A percentile compares a stretch with the other conserved stretches of the same genome.
Evolutionary conservation across 2,888 invertebrate genomes (phyloP).

Genomic region (Ptychoptera contaminata): DNA sequence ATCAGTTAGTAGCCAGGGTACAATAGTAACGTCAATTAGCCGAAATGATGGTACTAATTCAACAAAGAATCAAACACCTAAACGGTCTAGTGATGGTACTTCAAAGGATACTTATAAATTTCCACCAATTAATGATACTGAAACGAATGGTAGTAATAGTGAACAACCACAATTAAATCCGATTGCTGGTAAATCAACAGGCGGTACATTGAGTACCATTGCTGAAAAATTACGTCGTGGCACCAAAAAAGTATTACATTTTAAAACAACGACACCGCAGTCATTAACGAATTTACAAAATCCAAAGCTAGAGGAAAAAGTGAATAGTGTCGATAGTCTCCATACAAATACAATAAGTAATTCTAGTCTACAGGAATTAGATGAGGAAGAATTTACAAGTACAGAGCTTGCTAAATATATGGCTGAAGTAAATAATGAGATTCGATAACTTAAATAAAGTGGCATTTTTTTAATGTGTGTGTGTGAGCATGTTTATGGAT

Average conservation of each 20-base stretch:
- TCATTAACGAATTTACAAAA: not conserved
- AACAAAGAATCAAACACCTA: not conserved
- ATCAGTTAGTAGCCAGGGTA: slow-evolving; percentile 23
- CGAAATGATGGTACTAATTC: slow-evolving; percentile 15
- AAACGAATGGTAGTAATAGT: not conserved
- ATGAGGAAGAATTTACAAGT: slow-evolving; percentile 48
- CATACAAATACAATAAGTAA: slow-evolving; percentile 43
- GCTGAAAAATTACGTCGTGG: slow-evolving; percentile 11
- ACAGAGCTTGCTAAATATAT: slow-evolving; percentile 52
- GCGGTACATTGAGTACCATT: slow-evolving; percentile 8
- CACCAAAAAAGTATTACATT: slow-evolving; percentile 8
- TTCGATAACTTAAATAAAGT: slow-evolving; percentile 7
- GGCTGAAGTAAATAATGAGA: slow-evolving; percentile 44
- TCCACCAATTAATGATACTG: not conserved
- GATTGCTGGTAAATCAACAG: no score
- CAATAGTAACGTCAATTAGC: slow-evolving; percentile 20
- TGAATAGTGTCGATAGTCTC: slow-evolving; percentile 10
- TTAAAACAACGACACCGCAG: not conserved
- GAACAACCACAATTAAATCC: no score
- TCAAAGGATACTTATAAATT: not conserved
- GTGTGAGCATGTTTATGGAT: no score
- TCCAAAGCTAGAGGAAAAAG: not conserved
- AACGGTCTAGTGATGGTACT: not conserved
- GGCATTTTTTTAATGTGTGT: no score
- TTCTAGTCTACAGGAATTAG: slow-evolving; percentile 56